Conservation (phyloP, 2,797 vertebrate species). For the Cygnus olor region DNA sequence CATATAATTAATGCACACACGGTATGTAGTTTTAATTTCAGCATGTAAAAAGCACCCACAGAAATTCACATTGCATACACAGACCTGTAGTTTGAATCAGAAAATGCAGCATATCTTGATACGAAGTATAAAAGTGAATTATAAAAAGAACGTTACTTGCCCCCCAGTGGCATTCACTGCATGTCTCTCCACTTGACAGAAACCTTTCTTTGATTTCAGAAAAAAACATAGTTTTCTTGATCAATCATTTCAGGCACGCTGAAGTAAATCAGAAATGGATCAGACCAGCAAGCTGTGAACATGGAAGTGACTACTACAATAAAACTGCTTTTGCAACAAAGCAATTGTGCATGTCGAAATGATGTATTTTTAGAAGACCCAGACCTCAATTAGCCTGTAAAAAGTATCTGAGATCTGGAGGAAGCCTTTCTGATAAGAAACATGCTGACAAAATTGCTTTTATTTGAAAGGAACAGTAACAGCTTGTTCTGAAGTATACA, state of each 20-base stretch:
- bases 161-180: conserved; percentile 37
- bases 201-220: conserved; percentile 57
- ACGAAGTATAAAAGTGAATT: conserved; percentile 75
- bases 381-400: conserved; percentile 1
- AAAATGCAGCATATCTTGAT: conserved; percentile 73
- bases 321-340: conserved; percentile 58
- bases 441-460: not conserved
- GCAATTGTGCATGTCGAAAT: conserved; percentile 2
- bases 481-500: not conserved
- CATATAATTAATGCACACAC: not conserved
- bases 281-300: not conserved
- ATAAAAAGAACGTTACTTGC: conserved; percentile 70
- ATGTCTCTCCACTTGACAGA: conserved; percentile 13
- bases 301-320: conserved; percentile 5
- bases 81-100: conserved; percentile 57
- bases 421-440: not conserved
- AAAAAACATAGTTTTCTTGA: not conserved
- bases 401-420: conserved; percentile 1
- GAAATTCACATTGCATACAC: conserved; percentile 51
- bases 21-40: conserved; percentile 59
- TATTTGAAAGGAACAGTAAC: not conserved
- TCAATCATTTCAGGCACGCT: not conserved
- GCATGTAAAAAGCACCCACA: conserved; percentile 58
- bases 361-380: not conserved
- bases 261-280: not conserved